phyloP scores from a whole-genome alignment of 2,113 vertebrate genomes.

The Seriola aureovittata region DNA sequence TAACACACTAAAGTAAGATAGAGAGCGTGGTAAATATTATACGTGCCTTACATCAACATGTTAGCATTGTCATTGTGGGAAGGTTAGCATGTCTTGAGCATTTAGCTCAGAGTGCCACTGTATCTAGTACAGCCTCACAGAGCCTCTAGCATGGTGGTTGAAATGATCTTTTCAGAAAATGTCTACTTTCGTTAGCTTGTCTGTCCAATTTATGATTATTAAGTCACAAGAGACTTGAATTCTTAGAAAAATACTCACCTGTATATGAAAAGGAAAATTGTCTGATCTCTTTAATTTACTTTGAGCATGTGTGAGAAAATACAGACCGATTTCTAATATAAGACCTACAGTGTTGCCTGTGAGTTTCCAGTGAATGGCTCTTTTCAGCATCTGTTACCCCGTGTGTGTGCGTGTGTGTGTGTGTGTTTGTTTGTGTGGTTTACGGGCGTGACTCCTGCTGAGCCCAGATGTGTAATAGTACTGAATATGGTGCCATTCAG shows the following conservation, averaged over 20 bases:
- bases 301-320: constrained; percentile 4
- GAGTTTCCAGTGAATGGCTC: constrained; percentile 63
- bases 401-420: constrained; percentile 20
- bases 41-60: too few relatives aligned
- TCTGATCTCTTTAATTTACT: not conserved
- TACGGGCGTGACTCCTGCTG: constrained; percentile 67
- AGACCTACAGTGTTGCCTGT: constrained; percentile 38
- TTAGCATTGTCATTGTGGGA: not conserved
- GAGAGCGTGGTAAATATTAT: too few relatives aligned
- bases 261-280: not conserved
- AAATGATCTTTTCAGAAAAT: too few relatives aligned
- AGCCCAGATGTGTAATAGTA: constrained; percentile 67
- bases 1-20: not conserved
- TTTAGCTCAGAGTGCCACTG: not conserved
- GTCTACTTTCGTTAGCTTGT: not conserved
- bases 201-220: not conserved
- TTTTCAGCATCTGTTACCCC: constrained; percentile 57
- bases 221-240: not conserved
- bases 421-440: constrained; percentile 72
- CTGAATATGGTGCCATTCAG: constrained; percentile 66
- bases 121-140: too few relatives aligned
- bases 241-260: not conserved
- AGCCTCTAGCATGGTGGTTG: too few relatives aligned
- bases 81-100: not conserved
- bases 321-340: not conserved